These are phyloP conservation scores for Bombus waltoni DNA, from an alignment of 1,140 invertebrate species.

Conservation along the genomic window DNA sequence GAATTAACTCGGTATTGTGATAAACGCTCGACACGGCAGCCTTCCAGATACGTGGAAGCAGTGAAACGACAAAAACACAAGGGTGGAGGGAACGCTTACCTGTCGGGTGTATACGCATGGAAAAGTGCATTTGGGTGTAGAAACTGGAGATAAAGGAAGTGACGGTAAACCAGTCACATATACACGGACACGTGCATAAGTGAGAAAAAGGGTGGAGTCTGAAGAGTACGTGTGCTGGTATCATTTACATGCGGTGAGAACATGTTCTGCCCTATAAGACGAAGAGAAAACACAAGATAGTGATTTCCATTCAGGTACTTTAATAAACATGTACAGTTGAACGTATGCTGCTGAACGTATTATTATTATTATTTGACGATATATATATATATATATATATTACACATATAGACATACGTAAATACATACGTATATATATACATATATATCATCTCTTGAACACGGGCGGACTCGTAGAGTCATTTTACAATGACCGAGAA, in stretches of 20 bases:
- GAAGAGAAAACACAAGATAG: slow-evolving; percentile 42
- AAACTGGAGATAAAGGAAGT: slow-evolving; percentile 2
- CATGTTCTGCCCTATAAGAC: not conserved
- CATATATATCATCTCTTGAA: slow-evolving; percentile 47
- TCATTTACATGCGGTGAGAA: slow-evolving; percentile 11
- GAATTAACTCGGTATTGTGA: not conserved
- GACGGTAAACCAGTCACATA: not conserved
- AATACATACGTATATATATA: not conserved
- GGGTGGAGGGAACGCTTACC: not conserved
- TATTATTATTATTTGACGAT: slow-evolving; percentile 35
- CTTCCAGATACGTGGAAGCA: not conserved
- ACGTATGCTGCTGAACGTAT: slow-evolving; percentile 27
- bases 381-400: not conserved
- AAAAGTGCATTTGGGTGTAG: slow-evolving; percentile 19
- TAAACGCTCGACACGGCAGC: no score
- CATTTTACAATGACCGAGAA: slow-evolving; percentile 13
- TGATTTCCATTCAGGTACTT: slow-evolving; percentile 53
- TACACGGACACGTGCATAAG: no score
- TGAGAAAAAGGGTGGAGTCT: not conserved
- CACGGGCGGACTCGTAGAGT: slow-evolving; percentile 46
- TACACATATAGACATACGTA: not conserved
- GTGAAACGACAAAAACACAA: not conserved
- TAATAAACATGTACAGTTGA: slow-evolving; percentile 55
- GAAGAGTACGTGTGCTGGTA: not conserved
- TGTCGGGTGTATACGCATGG: not conserved